These are phyloP conservation scores for Eupithecia vulgata DNA, from an alignment of 2,888 invertebrate species.

Conservation along the genomic window DNA sequence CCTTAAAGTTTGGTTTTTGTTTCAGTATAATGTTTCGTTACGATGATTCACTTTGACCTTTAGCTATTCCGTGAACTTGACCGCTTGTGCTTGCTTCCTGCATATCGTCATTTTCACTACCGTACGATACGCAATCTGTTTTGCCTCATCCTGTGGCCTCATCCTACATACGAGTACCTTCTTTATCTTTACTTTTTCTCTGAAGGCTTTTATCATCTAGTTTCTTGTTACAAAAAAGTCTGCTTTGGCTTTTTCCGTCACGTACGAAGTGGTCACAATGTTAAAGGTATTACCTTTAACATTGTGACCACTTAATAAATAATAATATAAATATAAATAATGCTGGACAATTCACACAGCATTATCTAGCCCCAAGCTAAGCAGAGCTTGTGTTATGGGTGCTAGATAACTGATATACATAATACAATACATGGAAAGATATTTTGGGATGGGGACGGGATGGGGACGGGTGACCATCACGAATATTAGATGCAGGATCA, in stretches of 20 bases:
- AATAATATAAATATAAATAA: too few relatives aligned
- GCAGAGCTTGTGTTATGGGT: too few relatives aligned
- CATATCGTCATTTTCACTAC: conserved; percentile 33
- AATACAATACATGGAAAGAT: too few relatives aligned
- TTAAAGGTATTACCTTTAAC: too few relatives aligned
- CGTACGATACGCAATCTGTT: conserved; percentile 15
- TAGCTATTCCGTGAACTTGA: conserved; percentile 55
- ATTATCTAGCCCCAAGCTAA: too few relatives aligned
- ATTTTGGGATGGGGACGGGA: too few relatives aligned
- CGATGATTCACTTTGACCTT: conserved; percentile 33
- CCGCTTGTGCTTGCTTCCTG: conserved; percentile 42
- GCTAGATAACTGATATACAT: too few relatives aligned
- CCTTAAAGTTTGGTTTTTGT: not conserved
- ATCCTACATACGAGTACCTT: not conserved
- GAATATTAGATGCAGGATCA: conserved; percentile 37
- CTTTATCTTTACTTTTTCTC: not conserved
- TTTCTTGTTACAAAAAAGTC: not conserved
- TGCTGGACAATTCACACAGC: too few relatives aligned
- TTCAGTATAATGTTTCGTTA: not conserved
- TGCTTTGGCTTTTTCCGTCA: not conserved
- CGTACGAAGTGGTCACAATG: not conserved
- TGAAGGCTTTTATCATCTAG: not conserved
- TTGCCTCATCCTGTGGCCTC: too few relatives aligned
- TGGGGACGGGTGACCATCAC: too few relatives aligned
- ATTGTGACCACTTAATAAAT: too few relatives aligned